Conservation (phyloP, 1,140 invertebrate species). For the Zaprionus ghesquierei region DNA sequence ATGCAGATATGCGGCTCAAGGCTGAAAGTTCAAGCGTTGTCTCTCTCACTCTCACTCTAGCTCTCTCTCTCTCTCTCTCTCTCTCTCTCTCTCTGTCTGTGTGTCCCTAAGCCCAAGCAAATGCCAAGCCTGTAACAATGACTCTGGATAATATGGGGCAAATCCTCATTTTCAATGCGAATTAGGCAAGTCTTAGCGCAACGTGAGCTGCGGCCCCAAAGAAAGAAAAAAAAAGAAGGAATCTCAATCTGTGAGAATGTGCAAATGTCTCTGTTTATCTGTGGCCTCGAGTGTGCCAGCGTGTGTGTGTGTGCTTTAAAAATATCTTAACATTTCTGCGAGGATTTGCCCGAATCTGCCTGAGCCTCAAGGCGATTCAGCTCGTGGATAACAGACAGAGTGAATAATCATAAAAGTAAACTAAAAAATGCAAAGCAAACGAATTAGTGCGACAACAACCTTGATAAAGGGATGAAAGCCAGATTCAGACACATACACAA, state of each 20-base stretch:
- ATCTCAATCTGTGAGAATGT: conserved; percentile 26
- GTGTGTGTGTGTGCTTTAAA: background rate
- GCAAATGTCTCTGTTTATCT: conserved; percentile 12
- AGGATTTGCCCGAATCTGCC: background rate
- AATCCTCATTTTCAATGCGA: conserved; percentile 47
- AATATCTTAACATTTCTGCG: conserved; percentile 16
- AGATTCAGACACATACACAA: background rate
- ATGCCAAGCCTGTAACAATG: conserved; percentile 27
- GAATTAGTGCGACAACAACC: background rate
- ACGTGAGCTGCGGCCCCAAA: conserved; percentile 2
- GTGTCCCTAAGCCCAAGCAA: conserved; percentile 1
- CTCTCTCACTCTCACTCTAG: too few relatives aligned
- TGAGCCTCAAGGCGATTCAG: background rate
- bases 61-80: too few relatives aligned
- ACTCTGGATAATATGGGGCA: conserved; percentile 20
- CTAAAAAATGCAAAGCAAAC: conserved; percentile 12
- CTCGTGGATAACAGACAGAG: background rate
- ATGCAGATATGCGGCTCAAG: background rate
- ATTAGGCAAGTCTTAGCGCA: conserved; percentile 25
- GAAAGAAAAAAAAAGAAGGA: too few relatives aligned
- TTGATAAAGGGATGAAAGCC: background rate
- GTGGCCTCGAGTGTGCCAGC: background rate
- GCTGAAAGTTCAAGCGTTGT: background rate
- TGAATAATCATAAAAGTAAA: conserved; percentile 5
- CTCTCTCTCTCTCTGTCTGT: too few relatives aligned